Percentiles rank a stretch among this genome's conserved stretches.
These are phyloP conservation scores for Chaenogobius annularis DNA, from an alignment of 2,113 vertebrate species.

Conservation along the genomic window DNA sequence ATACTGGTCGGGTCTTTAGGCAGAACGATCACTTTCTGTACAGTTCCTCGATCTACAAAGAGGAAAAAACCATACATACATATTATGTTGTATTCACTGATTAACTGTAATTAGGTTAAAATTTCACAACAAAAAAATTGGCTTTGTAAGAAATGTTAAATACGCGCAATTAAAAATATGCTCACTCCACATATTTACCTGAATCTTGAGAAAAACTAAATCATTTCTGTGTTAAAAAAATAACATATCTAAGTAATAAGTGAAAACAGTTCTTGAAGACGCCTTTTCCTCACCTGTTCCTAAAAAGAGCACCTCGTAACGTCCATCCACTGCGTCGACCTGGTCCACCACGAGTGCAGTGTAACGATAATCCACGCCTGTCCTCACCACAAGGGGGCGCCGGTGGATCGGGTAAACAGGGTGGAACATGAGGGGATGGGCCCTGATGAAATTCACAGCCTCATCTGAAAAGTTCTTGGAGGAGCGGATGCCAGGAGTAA, in stretches of 20 bases:
- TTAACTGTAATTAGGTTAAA: not conserved
- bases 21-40: constrained; percentile 85
- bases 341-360: constrained; percentile 83
- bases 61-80: not conserved
- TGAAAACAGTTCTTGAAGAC: not conserved
- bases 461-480: constrained; percentile 85
- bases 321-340: constrained; percentile 83
- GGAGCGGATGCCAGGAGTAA: constrained; percentile 80
- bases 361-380: constrained; percentile 82
- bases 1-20: constrained; percentile 78
- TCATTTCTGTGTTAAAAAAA: too few relatives aligned
- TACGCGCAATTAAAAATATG: not conserved
- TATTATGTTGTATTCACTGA: not conserved
- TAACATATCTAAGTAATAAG: not conserved
- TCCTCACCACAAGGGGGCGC: constrained; percentile 83
- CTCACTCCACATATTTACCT: not conserved
- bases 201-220: not conserved
- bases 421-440: constrained; percentile 84
- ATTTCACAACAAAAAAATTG: not conserved
- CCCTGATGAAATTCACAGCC: constrained; percentile 82
- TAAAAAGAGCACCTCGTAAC: constrained; percentile 84
- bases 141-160: not conserved
- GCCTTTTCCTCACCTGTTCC: constrained; percentile 77
- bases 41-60: constrained; percentile 78
- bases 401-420: constrained; percentile 82